phyloP scores from a whole-genome alignment of 2,888 invertebrate species.

The Mimas tiliae region DNA sequence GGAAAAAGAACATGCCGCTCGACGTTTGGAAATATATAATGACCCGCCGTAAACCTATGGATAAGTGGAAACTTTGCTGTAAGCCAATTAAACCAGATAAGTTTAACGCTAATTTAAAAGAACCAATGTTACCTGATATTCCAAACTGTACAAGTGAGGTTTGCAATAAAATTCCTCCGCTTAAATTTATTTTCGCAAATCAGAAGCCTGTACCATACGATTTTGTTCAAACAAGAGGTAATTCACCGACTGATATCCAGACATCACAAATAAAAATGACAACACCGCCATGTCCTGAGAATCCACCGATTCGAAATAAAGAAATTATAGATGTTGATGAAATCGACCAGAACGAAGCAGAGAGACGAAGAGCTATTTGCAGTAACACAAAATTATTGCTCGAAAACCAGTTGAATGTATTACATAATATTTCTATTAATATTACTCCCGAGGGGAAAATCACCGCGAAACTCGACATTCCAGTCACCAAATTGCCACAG shows the following conservation, averaged over 20 bases:
- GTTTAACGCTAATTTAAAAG: neutral
- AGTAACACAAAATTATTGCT: constrained; percentile 27
- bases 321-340: neutral
- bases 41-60: constrained; percentile 33
- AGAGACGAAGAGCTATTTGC: neutral
- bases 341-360: neutral
- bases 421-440: constrained; percentile 40
- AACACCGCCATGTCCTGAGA: too few relatives aligned
- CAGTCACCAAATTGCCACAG: neutral
- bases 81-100: constrained; percentile 26
- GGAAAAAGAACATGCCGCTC: constrained; percentile 30
- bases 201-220: neutral
- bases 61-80: constrained; percentile 46
- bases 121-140: constrained; percentile 12
- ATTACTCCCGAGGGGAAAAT: constrained; percentile 31
- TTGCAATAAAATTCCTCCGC: neutral
- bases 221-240: too few relatives aligned
- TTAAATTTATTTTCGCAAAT: neutral
- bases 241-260: neutral
- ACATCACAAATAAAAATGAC: neutral
- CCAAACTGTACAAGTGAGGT: neutral
- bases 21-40: constrained; percentile 39
- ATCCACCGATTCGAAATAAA: neutral
- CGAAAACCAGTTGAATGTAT: constrained; percentile 37
- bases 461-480: neutral